Percentiles rank a stretch among this genome's conserved stretches.
These are phyloP conservation scores for Gobionotothen gibberifrons DNA, from an alignment of 2,797 vertebrate genomes.

Conservation along the genomic window DNA sequence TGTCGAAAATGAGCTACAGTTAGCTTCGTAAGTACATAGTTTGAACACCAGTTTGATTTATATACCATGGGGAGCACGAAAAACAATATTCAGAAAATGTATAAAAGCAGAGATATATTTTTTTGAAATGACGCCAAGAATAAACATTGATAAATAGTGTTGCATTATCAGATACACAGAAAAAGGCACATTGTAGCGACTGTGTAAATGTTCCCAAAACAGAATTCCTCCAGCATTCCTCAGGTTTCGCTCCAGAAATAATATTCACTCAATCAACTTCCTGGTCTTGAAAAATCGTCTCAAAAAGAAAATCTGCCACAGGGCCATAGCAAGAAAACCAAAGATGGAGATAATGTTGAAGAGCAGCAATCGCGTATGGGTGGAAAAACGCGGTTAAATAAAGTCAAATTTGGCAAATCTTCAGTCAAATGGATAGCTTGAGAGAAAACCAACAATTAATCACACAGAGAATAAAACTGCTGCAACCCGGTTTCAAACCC, in stretches of 20 bases:
- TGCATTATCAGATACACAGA: neutral
- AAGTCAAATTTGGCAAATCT: neutral
- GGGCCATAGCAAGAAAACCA: slow-evolving; percentile 82
- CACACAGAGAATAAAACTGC: neutral
- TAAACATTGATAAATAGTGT: neutral
- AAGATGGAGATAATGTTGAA: slow-evolving; percentile 90
- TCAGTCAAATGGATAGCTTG: neutral
- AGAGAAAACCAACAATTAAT: neutral
- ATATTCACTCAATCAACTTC: slow-evolving; percentile 88
- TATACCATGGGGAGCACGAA: neutral
- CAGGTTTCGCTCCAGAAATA: slow-evolving; percentile 1
- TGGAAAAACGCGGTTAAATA: slow-evolving; percentile 53
- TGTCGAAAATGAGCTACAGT: neutral
- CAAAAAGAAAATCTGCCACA: slow-evolving; percentile 89
- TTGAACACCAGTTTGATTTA: neutral
- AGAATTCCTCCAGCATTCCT: neutral
- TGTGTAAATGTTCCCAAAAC: neutral
- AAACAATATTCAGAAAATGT: neutral
- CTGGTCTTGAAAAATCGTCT: slow-evolving; percentile 89
- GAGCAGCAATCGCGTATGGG: slow-evolving; percentile 85
- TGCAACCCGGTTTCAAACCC: neutral
- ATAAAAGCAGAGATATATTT: neutral
- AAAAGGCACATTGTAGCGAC: neutral
- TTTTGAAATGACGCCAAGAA: neutral
- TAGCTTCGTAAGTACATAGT: neutral